Conservation (phyloP, 2,113 vertebrate genomes). For the Genyomyrus donnyi region DNA sequence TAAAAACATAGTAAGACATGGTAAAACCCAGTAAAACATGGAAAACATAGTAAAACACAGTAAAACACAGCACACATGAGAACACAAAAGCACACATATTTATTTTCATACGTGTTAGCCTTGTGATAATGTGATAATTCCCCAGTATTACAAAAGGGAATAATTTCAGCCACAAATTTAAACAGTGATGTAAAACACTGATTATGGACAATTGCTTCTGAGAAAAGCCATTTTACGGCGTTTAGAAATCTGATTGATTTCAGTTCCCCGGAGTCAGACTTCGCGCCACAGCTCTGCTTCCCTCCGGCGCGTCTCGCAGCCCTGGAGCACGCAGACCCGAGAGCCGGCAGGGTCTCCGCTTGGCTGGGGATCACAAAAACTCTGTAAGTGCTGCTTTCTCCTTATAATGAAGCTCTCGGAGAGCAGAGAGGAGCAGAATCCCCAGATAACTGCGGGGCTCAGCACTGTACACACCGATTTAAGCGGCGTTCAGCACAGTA, state of each 20-base stretch:
- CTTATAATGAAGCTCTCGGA: neutral
- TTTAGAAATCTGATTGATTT: slow-evolving; percentile 5
- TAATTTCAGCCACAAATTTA: neutral
- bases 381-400: neutral
- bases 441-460: neutral
- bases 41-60: neutral
- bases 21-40: neutral
- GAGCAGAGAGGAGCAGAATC: neutral
- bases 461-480: neutral
- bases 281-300: neutral
- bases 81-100: neutral
- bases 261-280: neutral
- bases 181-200: neutral
- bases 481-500: neutral
- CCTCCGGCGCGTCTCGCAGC: neutral
- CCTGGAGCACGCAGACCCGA: neutral
- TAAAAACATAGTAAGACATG: neutral
- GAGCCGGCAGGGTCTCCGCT: neutral
- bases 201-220: neutral
- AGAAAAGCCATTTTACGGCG: neutral
- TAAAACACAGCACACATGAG: neutral
- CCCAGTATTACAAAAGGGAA: neutral
- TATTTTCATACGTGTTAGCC: neutral
- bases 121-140: neutral
- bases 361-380: neutral